Conservation (phyloP, 2,113 vertebrate species). For the Mystacornis crossleyi region DNA sequence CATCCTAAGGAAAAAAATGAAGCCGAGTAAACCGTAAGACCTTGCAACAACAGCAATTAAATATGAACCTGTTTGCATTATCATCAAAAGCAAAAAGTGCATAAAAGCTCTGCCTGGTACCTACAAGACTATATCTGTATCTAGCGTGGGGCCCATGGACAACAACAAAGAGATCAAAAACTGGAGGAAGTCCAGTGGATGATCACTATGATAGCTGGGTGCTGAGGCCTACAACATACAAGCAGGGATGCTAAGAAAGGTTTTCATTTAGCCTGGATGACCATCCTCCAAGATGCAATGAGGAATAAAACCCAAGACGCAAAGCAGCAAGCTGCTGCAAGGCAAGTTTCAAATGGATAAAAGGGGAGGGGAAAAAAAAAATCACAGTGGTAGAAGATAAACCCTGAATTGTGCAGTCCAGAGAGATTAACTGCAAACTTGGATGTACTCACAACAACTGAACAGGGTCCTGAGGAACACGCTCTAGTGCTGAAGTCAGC, state of each 20-base stretch:
- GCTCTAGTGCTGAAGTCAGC: too few relatives aligned
- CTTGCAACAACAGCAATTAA: neutral
- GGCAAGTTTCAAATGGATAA: neutral
- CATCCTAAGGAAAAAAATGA: neutral
- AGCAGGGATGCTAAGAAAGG: neutral
- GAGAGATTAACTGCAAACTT: neutral
- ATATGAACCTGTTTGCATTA: neutral
- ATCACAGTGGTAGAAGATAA: neutral
- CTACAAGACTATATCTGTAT: neutral
- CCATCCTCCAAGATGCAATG: neutral
- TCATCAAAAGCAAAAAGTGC: neutral
- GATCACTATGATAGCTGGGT: rapidly evolving
- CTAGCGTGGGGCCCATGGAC: too few relatives aligned
- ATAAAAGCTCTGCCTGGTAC: neutral
- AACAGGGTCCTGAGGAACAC: rapidly evolving
- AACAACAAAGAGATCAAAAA: neutral
- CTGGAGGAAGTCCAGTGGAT: neutral
- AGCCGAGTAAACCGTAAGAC: neutral
- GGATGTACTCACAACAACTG: neutral
- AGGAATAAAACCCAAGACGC: neutral
- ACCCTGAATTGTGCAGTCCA: neutral
- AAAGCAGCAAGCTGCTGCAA: neutral
- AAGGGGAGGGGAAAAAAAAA: neutral
- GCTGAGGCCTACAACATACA: neutral
- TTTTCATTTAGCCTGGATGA: neutral